Evolutionary conservation across 2,113 vertebrate species (phyloP).

Genomic region (Piliocolobus tephrosceles): DNA sequence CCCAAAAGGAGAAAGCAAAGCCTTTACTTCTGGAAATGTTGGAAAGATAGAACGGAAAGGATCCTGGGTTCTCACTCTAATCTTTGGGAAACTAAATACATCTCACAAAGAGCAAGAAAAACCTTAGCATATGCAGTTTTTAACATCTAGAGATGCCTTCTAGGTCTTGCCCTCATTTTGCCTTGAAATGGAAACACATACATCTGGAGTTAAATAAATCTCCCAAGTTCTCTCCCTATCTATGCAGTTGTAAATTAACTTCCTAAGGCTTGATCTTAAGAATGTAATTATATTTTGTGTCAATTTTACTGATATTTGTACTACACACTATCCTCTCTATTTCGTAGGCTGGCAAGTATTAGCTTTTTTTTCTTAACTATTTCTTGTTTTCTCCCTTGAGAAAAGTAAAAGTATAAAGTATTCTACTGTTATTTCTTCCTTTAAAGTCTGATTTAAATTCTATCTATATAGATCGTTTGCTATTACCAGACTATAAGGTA

Average conservation of each 20-base stretch:
- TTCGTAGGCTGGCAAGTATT: neutral
- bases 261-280: neutral
- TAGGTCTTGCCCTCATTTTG: neutral
- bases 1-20: neutral
- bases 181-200: neutral
- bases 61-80: neutral
- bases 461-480: neutral
- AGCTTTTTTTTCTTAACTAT: neutral
- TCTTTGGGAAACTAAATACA: neutral
- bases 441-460: neutral
- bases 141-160: neutral
- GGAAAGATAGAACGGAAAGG: neutral
- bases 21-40: neutral
- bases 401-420: too few relatives aligned
- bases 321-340: neutral
- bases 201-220: neutral
- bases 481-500: neutral
- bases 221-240: neutral
- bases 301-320: neutral
- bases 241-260: constrained; percentile 31
- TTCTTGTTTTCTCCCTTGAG: neutral
- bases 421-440: neutral
- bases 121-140: neutral
- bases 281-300: neutral
- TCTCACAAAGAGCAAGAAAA: neutral